Evolutionary conservation across 2,888 invertebrate species (phyloP), one percentile per base, ranked within the genome.

Genomic region (Zygaena filipendulae): DNA sequence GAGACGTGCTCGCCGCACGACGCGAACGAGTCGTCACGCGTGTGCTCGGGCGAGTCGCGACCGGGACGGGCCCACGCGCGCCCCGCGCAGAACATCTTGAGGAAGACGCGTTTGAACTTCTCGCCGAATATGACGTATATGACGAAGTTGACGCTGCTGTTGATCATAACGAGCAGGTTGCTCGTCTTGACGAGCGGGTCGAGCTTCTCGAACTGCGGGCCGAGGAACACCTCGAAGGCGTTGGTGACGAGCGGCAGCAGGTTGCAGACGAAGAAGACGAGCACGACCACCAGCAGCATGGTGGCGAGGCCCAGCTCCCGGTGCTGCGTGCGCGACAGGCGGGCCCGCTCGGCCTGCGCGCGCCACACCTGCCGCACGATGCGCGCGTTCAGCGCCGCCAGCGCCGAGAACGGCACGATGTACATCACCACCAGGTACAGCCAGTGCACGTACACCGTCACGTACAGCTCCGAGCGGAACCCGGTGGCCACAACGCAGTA

Each of bases 121-220:
- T 97, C 94, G 2, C 97, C 97, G 64, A 97, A 97, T 42, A 96
- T 96, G 42, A 97, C 96, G 79, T 98, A 98, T 49, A 98, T 95
- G 41, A 98, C 87, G 66, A 98, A 97, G 75, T 98, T 98, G 38
- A 97, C 93, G 57, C 96, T 95, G 55, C 96, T 96, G 81, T 98
- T 98, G 61, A 97, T 88, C 39, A 95, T 97, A 31, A 98, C 96
- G 38, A 97, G 84, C 30, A 97, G 85, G 72, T 98, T 97, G 56
- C 92, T 93, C 19, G 86, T 84, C 53, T 91, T 89, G 28, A 93
- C 88, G 48, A 92, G 79, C 50, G 87, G 84, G 47, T 88, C 86
- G 41, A 77, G 61, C 30, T 54, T 50, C 35, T 74, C 74, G 34
- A 75, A 62, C 31, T 55, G 57, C 30, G 68, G 67, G 27, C 67